These are phyloP conservation scores for Sarcophaga variegata DNA, from an alignment of 2,888 invertebrate genomes.

Conservation along the genomic window DNA sequence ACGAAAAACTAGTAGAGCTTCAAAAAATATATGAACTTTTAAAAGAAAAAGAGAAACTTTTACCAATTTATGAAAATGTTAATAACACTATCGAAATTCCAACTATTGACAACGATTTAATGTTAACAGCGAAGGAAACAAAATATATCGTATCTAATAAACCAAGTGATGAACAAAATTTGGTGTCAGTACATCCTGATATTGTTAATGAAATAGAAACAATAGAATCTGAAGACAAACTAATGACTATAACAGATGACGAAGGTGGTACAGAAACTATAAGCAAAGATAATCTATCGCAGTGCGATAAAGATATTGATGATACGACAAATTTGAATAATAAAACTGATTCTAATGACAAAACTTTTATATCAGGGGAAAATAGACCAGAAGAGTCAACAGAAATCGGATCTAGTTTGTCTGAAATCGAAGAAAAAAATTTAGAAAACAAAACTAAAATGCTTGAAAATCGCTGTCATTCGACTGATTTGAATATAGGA, in stretches of 20 bases:
- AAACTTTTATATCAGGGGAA: not conserved
- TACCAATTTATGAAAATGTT: slow-evolving; percentile 40
- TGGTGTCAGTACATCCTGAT: slow-evolving; percentile 32
- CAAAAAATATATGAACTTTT: slow-evolving; percentile 47
- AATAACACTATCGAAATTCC: not conserved
- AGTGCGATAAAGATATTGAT: not conserved
- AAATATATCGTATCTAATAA: not conserved
- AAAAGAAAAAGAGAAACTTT: slow-evolving; percentile 45
- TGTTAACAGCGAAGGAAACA: not conserved
- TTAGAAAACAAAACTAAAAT: not conserved
- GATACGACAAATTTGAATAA: not conserved
- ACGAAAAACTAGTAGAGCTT: slow-evolving; percentile 32
- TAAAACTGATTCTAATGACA: not conserved
- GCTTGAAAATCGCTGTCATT: no score
- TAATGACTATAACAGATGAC: not conserved
- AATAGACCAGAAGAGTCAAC: not conserved
- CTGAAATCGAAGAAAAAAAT: not conserved
- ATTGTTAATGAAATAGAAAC: slow-evolving; percentile 40
- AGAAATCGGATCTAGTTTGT: no score
- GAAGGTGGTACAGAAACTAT: slow-evolving; percentile 24
- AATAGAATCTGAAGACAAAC: slow-evolving; percentile 2
- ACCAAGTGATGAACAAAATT: slow-evolving; percentile 4
- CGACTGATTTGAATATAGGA: no score
- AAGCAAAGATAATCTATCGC: not conserved
- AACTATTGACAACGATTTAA: not conserved